Percentiles rank a stretch among this genome's conserved stretches.
These are phyloP conservation scores for Synanthedon andrenaeformis DNA, from an alignment of 2,888 invertebrate species.

Conservation along the genomic window DNA sequence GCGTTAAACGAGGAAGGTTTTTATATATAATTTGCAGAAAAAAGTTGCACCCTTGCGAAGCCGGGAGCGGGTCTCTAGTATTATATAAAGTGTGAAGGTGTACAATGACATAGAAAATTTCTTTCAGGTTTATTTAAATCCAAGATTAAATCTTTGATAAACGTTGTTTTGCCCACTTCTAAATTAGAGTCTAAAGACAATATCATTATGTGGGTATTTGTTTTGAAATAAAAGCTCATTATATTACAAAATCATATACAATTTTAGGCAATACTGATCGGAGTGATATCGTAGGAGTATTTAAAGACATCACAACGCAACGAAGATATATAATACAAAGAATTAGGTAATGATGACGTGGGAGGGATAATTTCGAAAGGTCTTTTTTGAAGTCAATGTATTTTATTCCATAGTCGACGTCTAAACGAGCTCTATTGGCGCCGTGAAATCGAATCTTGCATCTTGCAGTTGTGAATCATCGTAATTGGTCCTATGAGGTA, in stretches of 20 bases:
- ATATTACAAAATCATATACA: background rate
- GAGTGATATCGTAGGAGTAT: background rate
- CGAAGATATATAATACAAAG: background rate
- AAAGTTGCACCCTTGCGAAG: too few relatives aligned
- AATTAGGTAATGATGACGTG: background rate
- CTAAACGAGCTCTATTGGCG: slow-evolving; percentile 11
- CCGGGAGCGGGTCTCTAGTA: too few relatives aligned
- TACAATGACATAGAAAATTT: too few relatives aligned
- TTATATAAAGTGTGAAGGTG: too few relatives aligned
- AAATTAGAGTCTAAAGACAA: too few relatives aligned
- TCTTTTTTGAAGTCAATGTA: background rate
- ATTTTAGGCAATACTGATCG: background rate
- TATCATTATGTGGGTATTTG: too few relatives aligned
- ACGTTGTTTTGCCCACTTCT: too few relatives aligned
- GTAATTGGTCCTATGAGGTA: slow-evolving; percentile 25
- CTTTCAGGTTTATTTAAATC: too few relatives aligned
- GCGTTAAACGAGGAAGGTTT: too few relatives aligned
- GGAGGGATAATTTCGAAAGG: background rate
- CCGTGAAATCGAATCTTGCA: slow-evolving; percentile 21
- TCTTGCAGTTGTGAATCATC: slow-evolving; percentile 16
- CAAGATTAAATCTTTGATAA: too few relatives aligned
- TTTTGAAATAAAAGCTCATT: too few relatives aligned
- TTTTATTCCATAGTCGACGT: slow-evolving; percentile 5
- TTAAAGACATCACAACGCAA: background rate
- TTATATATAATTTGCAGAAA: too few relatives aligned